Base-by-base conservation (phyloP, 2,888 invertebrate genomes). In the Pachydiplax longipennis region DNA sequence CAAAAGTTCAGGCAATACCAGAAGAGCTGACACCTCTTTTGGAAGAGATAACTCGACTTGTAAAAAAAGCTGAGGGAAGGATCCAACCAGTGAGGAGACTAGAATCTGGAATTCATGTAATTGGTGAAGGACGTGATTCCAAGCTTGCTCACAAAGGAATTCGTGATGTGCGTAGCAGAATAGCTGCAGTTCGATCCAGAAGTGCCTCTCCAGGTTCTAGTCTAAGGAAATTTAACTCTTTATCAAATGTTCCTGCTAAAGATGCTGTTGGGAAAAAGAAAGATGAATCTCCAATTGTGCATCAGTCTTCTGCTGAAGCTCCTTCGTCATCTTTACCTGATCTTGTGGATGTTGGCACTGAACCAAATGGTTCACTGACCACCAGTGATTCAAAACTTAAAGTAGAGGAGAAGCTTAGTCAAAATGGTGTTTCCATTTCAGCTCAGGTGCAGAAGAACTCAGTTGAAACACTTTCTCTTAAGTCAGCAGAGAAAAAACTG, bases 31-130 rank as follows among this genome's bases (percentile, higher is more conserved):
- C 93, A 91, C 94, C 94, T 18, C 92, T 94, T 48, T 92, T 95
- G n/a, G 93, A 94, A 91, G 94, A 93, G 91, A 94, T 95, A 91
- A 93, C 94, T 90, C 93, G 93, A 92, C 92, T 94, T 91, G 92
- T 92, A 48, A 91, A 92, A 81, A 87, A 87, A n/a, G 61, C 35
- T n/a, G 87, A 87, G 65, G 65, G 61, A 1, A 87, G 87, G 37
- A 61, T 35, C 22, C 35, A 53, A 35, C 22, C 87, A 8, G 58
- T 87, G 15, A 31, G 40, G 37, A 87, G 40, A 93, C 93, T 95
- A 92, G 94, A 95, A 92, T 95, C 95, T 91, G 96, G 96, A 22
- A 96, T 96, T 91, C 95, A 95, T 92, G 94, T 95, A 35, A 94
- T 96, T 48, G 95, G 95, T 91, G 94, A 94, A 92, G 92, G 92